A percentile compares a stretch with the other conserved stretches of the same genome.
Conservation (phyloP, 1,140 invertebrate genomes). For the Anagrus nilaparvatae region DNA sequence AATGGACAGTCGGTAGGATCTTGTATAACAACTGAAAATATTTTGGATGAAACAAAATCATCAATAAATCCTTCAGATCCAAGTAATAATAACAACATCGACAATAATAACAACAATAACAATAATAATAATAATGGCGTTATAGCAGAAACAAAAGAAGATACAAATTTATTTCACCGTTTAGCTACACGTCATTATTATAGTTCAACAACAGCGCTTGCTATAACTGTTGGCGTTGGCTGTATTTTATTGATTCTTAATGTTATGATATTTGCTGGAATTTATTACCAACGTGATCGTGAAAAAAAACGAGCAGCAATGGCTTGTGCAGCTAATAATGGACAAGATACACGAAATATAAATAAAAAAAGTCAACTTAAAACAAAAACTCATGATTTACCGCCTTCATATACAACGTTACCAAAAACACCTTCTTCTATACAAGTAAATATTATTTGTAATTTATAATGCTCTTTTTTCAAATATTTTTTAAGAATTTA, state of each 20-base stretch:
- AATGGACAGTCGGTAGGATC: conserved; percentile 32
- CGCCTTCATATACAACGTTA: conserved; percentile 41
- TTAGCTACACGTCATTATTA: conserved; percentile 48
- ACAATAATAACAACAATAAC: conserved; percentile 30
- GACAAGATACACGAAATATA: conserved; percentile 36
- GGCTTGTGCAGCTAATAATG: conserved; percentile 26
- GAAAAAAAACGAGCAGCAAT: conserved; percentile 37
- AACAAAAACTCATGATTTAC: conserved; percentile 23
- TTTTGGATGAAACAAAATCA: conserved; percentile 4
- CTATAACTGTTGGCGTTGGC: conserved; percentile 79
- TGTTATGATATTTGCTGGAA: conserved; percentile 77
- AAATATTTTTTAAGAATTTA: no score
- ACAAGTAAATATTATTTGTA: no score
- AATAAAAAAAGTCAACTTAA: conserved; percentile 25
- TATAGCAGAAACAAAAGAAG: conserved; percentile 38
- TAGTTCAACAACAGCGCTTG: conserved; percentile 71
- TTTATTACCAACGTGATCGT: conserved; percentile 71
- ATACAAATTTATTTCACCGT: conserved; percentile 42
- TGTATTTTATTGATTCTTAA: conserved; percentile 78
- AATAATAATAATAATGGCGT: no score
- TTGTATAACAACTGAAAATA: conserved; percentile 35
- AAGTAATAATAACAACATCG: conserved; percentile 28
- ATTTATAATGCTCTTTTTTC: no score
- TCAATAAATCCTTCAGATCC: conserved; percentile 26
- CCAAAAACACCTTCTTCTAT: conserved; percentile 35